These are phyloP conservation scores for Apotomis capreana DNA, from an alignment of 2,888 invertebrate genomes.

Conservation along the genomic window DNA sequence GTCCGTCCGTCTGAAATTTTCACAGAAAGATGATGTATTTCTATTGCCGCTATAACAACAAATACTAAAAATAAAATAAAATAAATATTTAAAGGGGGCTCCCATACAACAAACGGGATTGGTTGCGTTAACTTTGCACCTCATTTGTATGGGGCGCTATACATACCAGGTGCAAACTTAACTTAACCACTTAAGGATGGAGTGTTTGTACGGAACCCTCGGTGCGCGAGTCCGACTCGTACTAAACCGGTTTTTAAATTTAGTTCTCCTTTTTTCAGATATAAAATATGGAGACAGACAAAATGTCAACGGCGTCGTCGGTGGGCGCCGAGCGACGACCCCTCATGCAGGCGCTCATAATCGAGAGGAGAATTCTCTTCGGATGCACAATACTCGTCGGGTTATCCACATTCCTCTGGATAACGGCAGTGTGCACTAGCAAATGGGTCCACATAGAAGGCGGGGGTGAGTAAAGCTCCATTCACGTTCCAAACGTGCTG, in stretches of 20 bases:
- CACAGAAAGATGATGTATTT: too few relatives aligned
- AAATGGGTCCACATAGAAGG: constrained; percentile 87
- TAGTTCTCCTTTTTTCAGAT: constrained; percentile 16
- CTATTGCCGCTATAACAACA: too few relatives aligned
- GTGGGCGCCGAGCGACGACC: constrained; percentile 85
- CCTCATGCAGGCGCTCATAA: constrained; percentile 84
- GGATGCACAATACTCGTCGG: constrained; percentile 87
- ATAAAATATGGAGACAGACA: constrained; percentile 74
- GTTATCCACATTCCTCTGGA: constrained; percentile 87
- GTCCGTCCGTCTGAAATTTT: too few relatives aligned
- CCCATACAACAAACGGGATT: too few relatives aligned
- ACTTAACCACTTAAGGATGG: too few relatives aligned
- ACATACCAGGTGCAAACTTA: too few relatives aligned
- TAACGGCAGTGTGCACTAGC: constrained; percentile 88
- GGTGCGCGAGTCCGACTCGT: too few relatives aligned
- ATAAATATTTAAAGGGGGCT: too few relatives aligned
- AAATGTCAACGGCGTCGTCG: constrained; percentile 86
- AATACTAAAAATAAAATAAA: too few relatives aligned
- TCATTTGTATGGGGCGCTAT: too few relatives aligned
- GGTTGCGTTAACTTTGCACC: too few relatives aligned
- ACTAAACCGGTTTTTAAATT: background rate
- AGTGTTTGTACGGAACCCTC: too few relatives aligned
- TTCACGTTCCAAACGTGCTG: constrained; percentile 40
- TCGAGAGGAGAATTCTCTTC: constrained; percentile 88
- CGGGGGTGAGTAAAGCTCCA: constrained; percentile 59